phyloP scores from a whole-genome alignment of 2,113 vertebrate genomes.

The Delphinapterus leucas region DNA sequence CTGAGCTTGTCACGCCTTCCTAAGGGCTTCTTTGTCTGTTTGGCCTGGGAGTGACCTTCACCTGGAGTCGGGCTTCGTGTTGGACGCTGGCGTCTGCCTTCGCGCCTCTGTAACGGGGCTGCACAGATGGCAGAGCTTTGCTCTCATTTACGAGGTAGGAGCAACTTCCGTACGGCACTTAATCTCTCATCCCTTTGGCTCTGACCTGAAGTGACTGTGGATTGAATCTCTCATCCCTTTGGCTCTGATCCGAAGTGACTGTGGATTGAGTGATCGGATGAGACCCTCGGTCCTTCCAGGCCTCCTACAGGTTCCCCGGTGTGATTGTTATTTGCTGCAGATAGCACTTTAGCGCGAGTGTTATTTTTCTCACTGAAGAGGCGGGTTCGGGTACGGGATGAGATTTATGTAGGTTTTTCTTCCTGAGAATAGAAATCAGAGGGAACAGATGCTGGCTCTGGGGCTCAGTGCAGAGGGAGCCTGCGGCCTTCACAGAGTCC shows the following conservation, averaged over 20 bases:
- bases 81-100: too few relatives aligned
- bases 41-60: too few relatives aligned
- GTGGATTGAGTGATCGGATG: accelerated
- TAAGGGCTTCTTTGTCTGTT: too few relatives aligned
- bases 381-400: accelerated
- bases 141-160: too few relatives aligned
- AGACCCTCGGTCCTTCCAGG: accelerated
- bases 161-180: too few relatives aligned
- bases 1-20: too few relatives aligned
- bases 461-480: too few relatives aligned
- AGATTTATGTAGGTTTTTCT: background rate
- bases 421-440: background rate
- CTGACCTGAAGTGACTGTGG: background rate
- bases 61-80: background rate
- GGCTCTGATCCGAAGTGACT: background rate
- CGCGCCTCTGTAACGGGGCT: accelerated
- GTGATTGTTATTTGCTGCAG: accelerated
- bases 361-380: background rate
- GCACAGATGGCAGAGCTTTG: accelerated
- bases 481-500: accelerated
- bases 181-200: too few relatives aligned
- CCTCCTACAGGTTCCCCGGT: too few relatives aligned
- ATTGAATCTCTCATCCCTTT: too few relatives aligned
- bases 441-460: accelerated
- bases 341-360: accelerated